phyloP scores from a whole-genome alignment of 2,888 invertebrate species.

The Eudemis profundana region DNA sequence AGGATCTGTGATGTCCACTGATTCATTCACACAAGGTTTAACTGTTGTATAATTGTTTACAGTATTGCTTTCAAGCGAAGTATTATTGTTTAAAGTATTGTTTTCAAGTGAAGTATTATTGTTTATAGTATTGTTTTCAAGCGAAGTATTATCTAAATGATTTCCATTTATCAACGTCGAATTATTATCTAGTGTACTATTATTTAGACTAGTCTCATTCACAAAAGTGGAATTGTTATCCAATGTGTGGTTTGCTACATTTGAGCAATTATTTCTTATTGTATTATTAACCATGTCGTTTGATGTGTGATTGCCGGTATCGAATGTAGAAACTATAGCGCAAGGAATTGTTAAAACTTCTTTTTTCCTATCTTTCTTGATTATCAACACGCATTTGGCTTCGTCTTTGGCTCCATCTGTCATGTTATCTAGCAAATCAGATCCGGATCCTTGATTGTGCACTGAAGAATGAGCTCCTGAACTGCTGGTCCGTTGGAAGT shows the following conservation, averaged over 20 bases:
- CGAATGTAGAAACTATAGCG: constrained; percentile 48
- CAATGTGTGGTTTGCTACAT: constrained; percentile 6
- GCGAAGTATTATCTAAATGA: no score
- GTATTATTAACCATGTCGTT: not conserved
- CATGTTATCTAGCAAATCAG: not conserved
- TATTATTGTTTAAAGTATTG: no score
- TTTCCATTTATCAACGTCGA: no score
- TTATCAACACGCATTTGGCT: constrained; percentile 28
- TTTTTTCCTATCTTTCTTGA: constrained; percentile 30
- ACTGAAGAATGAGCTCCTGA: constrained; percentile 7
- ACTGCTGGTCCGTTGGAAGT: constrained; percentile 27
- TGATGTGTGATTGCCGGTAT: constrained; percentile 15
- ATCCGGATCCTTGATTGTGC: not conserved
- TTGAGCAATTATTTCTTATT: constrained; percentile 28
- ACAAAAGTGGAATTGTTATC: not conserved
- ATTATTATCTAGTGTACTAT: no score
- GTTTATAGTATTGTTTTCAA: no score
- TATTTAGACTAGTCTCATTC: constrained; percentile 2
- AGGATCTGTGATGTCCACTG: constrained; percentile 41
- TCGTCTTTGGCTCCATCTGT: constrained; percentile 12
- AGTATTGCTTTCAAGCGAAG: constrained; percentile 4
- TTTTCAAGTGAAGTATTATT: no score
- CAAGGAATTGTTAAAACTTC: constrained; percentile 45
- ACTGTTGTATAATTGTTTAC: not conserved
- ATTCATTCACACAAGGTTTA: constrained; percentile 17